Conservation (phyloP, 2,888 invertebrate species). For the Drosophila neonasuta region DNA sequence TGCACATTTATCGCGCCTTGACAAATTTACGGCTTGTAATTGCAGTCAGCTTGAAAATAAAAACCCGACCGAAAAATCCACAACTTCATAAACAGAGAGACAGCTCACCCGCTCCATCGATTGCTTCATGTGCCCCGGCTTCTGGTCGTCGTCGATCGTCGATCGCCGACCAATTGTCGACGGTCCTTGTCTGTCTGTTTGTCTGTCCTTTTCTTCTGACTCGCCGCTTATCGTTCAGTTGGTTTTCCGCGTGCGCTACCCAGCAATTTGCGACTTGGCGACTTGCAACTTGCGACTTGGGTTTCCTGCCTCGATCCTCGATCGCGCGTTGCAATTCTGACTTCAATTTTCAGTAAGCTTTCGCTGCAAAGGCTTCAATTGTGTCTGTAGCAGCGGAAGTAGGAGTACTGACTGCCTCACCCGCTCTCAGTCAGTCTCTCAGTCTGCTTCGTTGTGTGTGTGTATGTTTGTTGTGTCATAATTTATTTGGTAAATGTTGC, state of each 20-base stretch:
- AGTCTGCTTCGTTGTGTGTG: not conserved
- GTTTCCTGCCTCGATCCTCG: conserved; percentile 62
- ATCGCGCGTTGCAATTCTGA: not conserved
- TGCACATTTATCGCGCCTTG: conserved; percentile 77
- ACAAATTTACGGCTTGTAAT: conserved; percentile 80
- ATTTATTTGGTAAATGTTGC: conserved; percentile 66
- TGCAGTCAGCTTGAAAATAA: conserved; percentile 73
- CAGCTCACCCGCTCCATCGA: conserved; percentile 26
- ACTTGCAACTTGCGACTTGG: conserved; percentile 72
- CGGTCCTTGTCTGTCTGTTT: conserved; percentile 14
- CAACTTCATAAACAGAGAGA: conserved; percentile 70
- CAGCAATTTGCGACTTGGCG: conserved; percentile 73
- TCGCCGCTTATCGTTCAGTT: conserved; percentile 38
- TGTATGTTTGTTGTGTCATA: conserved; percentile 44
- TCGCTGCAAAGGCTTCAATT: conserved; percentile 43
- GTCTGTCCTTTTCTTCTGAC: not conserved
- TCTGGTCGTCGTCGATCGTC: conserved; percentile 12
- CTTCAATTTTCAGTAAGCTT: conserved; percentile 25
- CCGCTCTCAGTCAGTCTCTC: not conserved
- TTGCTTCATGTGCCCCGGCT: conserved; percentile 11
- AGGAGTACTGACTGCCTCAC: conserved; percentile 35
- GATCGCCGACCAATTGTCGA: conserved; percentile 48
- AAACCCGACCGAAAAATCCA: conserved; percentile 67
- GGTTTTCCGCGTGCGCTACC: conserved; percentile 63
- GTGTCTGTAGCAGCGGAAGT: conserved; percentile 57